Base-by-base conservation (phyloP, 2,888 invertebrate species). In the Branchellion lobata region DNA sequence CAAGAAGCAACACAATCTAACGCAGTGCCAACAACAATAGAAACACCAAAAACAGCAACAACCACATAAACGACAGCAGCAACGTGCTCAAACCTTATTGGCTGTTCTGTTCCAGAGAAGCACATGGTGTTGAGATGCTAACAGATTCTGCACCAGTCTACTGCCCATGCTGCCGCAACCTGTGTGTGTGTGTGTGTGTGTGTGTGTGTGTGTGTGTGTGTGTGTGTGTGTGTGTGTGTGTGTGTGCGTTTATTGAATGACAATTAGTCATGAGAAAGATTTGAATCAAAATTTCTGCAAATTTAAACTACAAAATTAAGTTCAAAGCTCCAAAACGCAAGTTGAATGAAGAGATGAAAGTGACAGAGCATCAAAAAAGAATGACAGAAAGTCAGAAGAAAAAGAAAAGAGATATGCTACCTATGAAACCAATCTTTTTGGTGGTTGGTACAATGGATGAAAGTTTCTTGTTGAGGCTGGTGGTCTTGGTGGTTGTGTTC, bases 401-500 rank as follows among this genome's bases (percentile, higher is more conserved):
- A n/a, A n/a, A n/a, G n/a, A n/a, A n/a, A n/a, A n/a, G n/a, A n/a
- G n/a, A n/a, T n/a, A n/a, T n/a, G n/a, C n/a, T n/a, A 57, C 77
- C 77, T 14, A 77, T 31, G 31, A 77, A 77, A 8, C 77, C 77
- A 14, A 77, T 77, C 40, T 65, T 77, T 33, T 77, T 77, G 21
- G 21, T 33, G 24, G 77, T 77, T 2, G 77, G 77, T n/a, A 77
- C 36, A 24, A 77, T 34, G 65, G n/a, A 27, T 1, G 36, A 24
- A 8, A 57, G 24, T 2, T 51, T 47, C 31, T 40, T 77, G 65
- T 27, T 61, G 36, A 65, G 21, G 65, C 31, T n/a, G 3, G 51
- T 27, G 27, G 57, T 5, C 11, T 47, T 0, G n/a, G 75, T 27
- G 1, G 75, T 51, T 2, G 75, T 40, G 18, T 47, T 24, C 0